phyloP scores from a whole-genome alignment of 2,797 vertebrate species.

The Muscicapa striata region DNA sequence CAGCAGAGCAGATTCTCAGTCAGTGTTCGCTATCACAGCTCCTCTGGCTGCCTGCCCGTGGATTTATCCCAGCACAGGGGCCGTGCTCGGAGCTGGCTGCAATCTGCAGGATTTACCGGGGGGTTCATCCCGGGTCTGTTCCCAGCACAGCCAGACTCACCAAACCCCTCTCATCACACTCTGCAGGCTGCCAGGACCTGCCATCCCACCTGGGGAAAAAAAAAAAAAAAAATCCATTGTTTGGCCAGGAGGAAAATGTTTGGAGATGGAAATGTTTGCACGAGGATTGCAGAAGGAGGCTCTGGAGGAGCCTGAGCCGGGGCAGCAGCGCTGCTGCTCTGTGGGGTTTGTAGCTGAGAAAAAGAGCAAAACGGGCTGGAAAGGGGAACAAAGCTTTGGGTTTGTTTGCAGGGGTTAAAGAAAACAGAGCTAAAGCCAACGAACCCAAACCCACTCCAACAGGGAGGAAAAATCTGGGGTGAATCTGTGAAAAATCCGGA shows the following conservation, averaged over 20 bases:
- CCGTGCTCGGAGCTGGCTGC: neutral
- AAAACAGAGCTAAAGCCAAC: neutral
- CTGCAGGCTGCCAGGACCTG: neutral
- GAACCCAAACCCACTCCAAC: neutral
- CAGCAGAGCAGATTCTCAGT: constrained; percentile 38
- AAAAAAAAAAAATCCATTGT: neutral
- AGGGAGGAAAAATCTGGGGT: neutral
- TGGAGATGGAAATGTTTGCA: neutral
- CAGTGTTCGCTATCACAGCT: constrained; percentile 28
- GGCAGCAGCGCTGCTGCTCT: neutral
- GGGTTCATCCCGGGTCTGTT: neutral
- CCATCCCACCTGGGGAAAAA: neutral
- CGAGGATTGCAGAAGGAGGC: neutral
- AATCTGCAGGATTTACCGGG: neutral
- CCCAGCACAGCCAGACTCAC: neutral
- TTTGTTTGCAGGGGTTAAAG: neutral
- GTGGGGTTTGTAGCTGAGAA: neutral
- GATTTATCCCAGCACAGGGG: constrained; percentile 12
- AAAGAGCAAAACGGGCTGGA: neutral
- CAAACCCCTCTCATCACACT: neutral
- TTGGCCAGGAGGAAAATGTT: neutral
- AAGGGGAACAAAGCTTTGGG: neutral
- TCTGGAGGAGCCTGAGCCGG: neutral
- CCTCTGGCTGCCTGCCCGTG: neutral
- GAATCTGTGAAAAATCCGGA: neutral